Conservation (phyloP, 2,113 vertebrate genomes). For the Anolis sagrei region DNA sequence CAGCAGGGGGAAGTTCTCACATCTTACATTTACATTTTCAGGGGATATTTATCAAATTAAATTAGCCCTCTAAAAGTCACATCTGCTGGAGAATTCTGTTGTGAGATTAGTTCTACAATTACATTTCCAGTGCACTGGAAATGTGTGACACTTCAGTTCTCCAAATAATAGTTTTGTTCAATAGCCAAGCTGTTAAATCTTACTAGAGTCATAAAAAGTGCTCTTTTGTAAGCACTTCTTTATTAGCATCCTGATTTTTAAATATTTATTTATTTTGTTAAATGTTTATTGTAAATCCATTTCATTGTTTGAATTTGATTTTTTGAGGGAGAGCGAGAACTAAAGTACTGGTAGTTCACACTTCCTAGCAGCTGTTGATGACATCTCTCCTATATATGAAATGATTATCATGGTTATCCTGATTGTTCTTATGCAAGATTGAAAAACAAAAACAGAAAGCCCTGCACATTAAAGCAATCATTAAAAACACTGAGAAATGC, state of each 20-base stretch:
- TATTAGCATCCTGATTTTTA: background rate
- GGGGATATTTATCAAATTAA: conserved; percentile 55
- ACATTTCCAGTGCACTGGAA: conserved; percentile 22
- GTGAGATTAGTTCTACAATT: conserved; percentile 47
- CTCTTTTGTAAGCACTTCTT: conserved; percentile 37
- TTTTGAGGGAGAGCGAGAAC: background rate
- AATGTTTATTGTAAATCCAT: conserved; percentile 31
- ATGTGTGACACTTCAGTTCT: conserved; percentile 42
- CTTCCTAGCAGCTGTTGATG: conserved; percentile 4
- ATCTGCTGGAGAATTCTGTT: conserved; percentile 47
- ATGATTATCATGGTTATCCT: background rate
- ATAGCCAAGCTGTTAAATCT: conserved; percentile 12
- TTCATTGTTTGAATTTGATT: conserved; percentile 16
- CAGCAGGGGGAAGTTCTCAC: conserved; percentile 26
- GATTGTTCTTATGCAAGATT: background rate
- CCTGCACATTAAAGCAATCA: background rate
- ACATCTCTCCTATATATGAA: conserved; percentile 17
- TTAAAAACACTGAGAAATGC: background rate
- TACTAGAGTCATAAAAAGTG: background rate
- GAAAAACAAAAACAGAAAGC: background rate
- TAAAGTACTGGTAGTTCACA: background rate
- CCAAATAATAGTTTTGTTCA: conserved; percentile 15
- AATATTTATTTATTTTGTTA: conserved; percentile 14
- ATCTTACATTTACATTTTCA: conserved; percentile 47
- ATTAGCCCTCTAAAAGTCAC: conserved; percentile 48